Conservation (phyloP, 2,113 vertebrate genomes). For the Atlantisia rogersi region DNA sequence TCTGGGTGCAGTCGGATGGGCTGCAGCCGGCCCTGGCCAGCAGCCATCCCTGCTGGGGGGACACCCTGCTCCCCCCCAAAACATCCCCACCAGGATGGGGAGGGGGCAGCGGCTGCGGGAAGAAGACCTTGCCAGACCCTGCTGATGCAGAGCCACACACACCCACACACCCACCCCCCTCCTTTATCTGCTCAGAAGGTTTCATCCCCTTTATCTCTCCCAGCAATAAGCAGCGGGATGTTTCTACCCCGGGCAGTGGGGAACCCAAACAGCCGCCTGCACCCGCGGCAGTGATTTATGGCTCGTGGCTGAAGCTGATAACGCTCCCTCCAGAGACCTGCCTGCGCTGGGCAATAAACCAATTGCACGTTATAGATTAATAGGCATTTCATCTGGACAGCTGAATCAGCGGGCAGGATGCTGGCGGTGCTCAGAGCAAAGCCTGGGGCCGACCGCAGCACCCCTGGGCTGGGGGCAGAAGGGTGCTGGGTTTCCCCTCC, state of each 20-base stretch:
- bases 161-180: neutral
- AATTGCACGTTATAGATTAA: slow-evolving; percentile 56
- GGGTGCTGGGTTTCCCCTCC: neutral
- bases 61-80: neutral
- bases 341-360: neutral
- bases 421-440: neutral
- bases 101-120: neutral
- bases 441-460: fast-evolving
- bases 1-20: neutral
- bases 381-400: slow-evolving; percentile 52
- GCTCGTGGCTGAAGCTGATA: slow-evolving; percentile 49
- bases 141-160: no score
- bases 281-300: slow-evolving; percentile 29
- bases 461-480: neutral
- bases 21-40: neutral
- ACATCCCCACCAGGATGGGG: neutral
- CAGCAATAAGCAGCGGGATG: neutral
- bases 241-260: neutral
- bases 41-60: neutral
- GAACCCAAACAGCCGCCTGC: slow-evolving; percentile 20
- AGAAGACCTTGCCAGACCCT: neutral
- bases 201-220: neutral
- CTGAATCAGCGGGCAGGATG: neutral
- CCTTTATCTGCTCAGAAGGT: neutral
- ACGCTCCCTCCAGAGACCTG: slow-evolving; percentile 37